Conservation (phyloP, 2,888 invertebrate genomes). For the Apodemia zela region DNA sequence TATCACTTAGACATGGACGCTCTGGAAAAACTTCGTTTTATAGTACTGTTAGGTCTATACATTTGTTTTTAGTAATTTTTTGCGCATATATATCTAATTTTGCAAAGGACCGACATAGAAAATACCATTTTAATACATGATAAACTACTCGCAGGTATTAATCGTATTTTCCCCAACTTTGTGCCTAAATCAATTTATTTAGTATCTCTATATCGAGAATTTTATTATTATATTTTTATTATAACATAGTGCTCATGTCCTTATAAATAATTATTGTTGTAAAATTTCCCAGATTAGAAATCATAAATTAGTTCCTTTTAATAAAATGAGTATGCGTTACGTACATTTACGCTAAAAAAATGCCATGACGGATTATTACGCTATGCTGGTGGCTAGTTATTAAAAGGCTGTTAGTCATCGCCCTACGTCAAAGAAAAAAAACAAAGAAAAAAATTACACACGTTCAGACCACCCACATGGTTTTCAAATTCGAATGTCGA, state of each 20-base stretch:
- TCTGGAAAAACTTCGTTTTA: too few relatives aligned
- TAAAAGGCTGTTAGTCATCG: constrained; percentile 71
- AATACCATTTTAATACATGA: too few relatives aligned
- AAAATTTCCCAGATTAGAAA: neutral
- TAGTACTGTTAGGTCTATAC: too few relatives aligned
- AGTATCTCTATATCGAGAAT: neutral
- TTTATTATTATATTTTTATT: neutral
- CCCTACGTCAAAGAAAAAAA: constrained; percentile 53
- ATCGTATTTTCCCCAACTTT: too few relatives aligned
- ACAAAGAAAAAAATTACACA: constrained; percentile 51
- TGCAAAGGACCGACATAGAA: too few relatives aligned
- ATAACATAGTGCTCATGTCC: too few relatives aligned
- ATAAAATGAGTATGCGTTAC: constrained; percentile 30
- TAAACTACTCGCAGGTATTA: too few relatives aligned
- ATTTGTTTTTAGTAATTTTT: too few relatives aligned
- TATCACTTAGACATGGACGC: too few relatives aligned
- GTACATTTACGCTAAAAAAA: constrained; percentile 38
- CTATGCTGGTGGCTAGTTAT: constrained; percentile 68
- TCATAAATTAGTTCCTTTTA: neutral
- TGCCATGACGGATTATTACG: constrained; percentile 60
- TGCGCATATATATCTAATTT: too few relatives aligned
- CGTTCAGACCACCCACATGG: constrained; percentile 71
- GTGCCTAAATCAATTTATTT: too few relatives aligned
- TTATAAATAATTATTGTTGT: neutral
- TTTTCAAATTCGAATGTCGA: constrained; percentile 67